Conservation (phyloP, 2,797 vertebrate species). For the Zonotrichia albicollis region DNA sequence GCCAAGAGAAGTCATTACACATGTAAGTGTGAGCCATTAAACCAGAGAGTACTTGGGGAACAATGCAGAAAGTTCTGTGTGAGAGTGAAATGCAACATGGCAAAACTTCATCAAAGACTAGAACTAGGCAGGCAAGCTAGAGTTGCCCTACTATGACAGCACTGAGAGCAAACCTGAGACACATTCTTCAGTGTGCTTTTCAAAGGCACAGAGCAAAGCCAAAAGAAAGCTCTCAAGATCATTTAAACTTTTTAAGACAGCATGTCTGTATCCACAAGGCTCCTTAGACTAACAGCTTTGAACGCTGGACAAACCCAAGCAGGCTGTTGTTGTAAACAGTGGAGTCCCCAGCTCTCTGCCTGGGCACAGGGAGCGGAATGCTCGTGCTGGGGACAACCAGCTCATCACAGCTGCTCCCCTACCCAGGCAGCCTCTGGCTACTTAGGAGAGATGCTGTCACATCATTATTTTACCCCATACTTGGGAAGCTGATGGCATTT, state of each 20-base stretch:
- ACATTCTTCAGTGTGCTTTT: background rate
- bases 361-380: background rate
- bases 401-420: background rate
- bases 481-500: background rate
- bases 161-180: background rate
- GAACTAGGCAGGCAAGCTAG: background rate
- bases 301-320: background rate
- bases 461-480: background rate
- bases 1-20: background rate
- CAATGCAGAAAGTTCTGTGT: background rate
- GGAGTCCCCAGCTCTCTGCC: background rate
- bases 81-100: background rate
- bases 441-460: background rate
- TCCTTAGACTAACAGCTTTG: background rate
- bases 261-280: background rate
- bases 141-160: background rate
- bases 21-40: background rate
- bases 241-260: background rate
- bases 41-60: background rate
- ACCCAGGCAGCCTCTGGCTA: background rate
- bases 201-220: background rate
- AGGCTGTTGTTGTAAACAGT: background rate
- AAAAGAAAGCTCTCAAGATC: background rate
- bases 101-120: background rate
- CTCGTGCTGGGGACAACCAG: background rate